Percentiles rank a stretch among this genome's conserved stretches.
Evolutionary conservation across 1,140 invertebrate genomes (phyloP).

Genomic region (Mactra quadrangularis): DNA sequence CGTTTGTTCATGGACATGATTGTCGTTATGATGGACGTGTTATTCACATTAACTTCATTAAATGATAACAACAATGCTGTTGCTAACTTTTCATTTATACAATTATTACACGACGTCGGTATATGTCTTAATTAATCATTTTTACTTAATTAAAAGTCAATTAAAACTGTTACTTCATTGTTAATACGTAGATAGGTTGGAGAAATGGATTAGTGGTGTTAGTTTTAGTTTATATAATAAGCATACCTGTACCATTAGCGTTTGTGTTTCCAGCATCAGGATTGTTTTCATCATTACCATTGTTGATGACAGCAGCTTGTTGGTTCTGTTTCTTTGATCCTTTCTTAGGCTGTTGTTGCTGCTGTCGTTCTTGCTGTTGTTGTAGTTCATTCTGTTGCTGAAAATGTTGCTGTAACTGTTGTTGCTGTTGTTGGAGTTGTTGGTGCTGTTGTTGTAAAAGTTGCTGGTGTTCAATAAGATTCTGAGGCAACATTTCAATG

Average conservation of each 20-base stretch:
- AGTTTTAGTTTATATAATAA: not conserved
- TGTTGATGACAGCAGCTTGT: conserved; percentile 1
- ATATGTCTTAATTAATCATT: no score
- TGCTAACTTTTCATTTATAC: no score
- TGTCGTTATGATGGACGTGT: no score
- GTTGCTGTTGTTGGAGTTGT: conserved; percentile 55
- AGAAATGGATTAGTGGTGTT: no score
- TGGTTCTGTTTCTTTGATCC: conserved; percentile 25
- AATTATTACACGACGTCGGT: no score
- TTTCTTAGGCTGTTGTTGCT: conserved; percentile 14
- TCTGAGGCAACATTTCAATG: conserved; percentile 57
- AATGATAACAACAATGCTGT: no score
- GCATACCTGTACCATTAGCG: conserved; percentile 47
- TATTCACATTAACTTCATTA: no score
- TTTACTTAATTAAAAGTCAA: no score
- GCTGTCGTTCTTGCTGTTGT: conserved; percentile 39
- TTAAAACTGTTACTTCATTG: no score
- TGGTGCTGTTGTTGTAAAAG: conserved; percentile 58
- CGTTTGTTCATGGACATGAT: no score
- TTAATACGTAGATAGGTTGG: no score
- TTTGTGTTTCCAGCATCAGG: no score
- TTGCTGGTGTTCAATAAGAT: conserved; percentile 57
- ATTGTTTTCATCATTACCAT: not conserved
- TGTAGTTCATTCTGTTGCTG: conserved; percentile 31
- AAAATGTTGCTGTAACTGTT: conserved; percentile 38